Percentiles rank a stretch among this genome's conserved stretches.
phyloP scores from a whole-genome alignment of 2,888 invertebrate species.

The Schrankia costaestrigalis region DNA sequence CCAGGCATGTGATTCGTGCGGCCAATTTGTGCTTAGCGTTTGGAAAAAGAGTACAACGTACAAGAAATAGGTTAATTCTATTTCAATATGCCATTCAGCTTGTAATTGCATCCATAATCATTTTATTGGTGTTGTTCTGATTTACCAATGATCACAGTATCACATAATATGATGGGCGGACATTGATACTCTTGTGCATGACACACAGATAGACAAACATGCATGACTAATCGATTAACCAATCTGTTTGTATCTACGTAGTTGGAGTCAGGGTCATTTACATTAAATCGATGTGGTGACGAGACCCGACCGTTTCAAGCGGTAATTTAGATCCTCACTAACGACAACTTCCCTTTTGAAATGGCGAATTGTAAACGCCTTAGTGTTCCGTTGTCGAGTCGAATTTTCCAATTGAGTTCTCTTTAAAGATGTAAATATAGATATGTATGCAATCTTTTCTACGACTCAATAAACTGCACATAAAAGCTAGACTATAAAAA shows the following conservation, averaged over 20 bases:
- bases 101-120: too few species aligned
- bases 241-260: conserved; percentile 41
- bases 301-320: conserved; percentile 41
- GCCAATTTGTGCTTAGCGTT: too few species aligned
- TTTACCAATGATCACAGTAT: conserved; percentile 6
- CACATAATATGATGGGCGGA: conserved; percentile 21
- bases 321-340: conserved; percentile 57
- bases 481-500: too few species aligned
- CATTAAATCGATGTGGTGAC: conserved; percentile 41
- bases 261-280: conserved; percentile 43
- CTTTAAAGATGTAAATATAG: conserved; percentile 1
- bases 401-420: background rate
- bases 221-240: conserved; percentile 47
- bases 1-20: too few species aligned
- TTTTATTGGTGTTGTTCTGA: too few species aligned
- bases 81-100: too few species aligned
- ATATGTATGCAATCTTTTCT: too few species aligned
- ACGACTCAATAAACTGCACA: too few species aligned
- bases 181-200: conserved; percentile 26
- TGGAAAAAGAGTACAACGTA: too few species aligned
- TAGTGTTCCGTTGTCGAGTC: conserved; percentile 20
- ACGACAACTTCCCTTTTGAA: conserved; percentile 58
- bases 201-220: conserved; percentile 35
- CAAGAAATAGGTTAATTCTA: too few species aligned
- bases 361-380: conserved; percentile 37